Percentiles rank a stretch among this genome's conserved stretches.
phyloP scores from a whole-genome alignment of 2,888 invertebrate genomes.

The Agrotis exclamationis region DNA sequence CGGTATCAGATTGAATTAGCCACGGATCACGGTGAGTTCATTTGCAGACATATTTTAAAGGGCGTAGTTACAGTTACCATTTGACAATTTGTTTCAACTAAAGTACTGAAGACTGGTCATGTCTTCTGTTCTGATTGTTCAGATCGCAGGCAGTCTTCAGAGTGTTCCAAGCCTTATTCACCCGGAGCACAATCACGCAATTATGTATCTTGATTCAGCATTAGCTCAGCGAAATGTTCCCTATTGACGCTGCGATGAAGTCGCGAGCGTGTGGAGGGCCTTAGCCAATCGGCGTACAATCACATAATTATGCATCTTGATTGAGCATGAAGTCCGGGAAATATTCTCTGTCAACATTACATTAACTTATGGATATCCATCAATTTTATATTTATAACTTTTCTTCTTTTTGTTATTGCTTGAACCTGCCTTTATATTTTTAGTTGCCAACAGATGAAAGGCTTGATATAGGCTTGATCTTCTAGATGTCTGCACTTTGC shows the following conservation, averaged over 20 bases:
- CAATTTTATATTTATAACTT: background rate
- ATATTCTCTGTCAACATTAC: constrained; percentile 29
- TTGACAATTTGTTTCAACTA: background rate
- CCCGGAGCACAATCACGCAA: constrained; percentile 43
- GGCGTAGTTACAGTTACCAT: no score
- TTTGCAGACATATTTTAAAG: no score
- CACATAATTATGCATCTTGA: constrained; percentile 48
- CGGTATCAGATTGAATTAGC: no score
- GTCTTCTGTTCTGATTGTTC: no score
- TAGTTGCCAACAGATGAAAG: background rate
- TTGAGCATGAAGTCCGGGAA: constrained; percentile 27
- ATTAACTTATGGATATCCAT: constrained; percentile 1
- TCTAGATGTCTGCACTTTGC: no score
- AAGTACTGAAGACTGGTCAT: background rate
- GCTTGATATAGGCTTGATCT: no score
- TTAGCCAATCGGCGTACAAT: constrained; percentile 51
- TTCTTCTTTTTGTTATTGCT: background rate
- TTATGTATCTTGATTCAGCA: constrained; percentile 48
- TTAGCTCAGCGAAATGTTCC: constrained; percentile 49
- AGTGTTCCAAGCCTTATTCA: constrained; percentile 19
- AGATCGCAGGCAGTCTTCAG: background rate
- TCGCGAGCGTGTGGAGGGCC: constrained; percentile 38
- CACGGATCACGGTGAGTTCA: no score
- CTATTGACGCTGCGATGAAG: constrained; percentile 23
- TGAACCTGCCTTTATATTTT: background rate